A percentile compares a stretch with the other conserved stretches of the same genome.
Conservation (phyloP, 2,113 vertebrate species). For the Eptesicus fuscus region DNA sequence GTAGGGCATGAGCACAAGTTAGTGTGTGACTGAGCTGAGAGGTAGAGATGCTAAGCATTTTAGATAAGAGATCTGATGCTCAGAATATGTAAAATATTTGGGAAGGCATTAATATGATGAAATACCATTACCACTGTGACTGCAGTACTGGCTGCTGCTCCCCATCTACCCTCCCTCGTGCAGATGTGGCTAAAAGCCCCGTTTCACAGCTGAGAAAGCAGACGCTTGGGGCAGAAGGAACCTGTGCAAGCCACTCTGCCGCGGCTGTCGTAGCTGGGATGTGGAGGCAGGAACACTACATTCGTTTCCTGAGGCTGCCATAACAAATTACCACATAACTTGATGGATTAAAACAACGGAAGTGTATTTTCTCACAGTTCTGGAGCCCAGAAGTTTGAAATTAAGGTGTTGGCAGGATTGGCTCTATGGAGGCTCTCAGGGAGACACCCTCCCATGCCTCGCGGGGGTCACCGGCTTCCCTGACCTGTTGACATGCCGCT, state of each 20-base stretch:
- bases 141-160: accelerated
- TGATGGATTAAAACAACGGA: not conserved
- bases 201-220: not conserved
- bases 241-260: accelerated
- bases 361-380: not conserved
- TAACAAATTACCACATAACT: accelerated
- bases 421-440: not conserved
- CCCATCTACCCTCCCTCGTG: accelerated
- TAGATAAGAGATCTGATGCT: not conserved
- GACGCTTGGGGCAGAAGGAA: not conserved
- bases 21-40: not conserved
- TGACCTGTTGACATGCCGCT: accelerated
- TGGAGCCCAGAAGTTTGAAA: not conserved
- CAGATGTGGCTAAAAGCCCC: not conserved
- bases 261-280: accelerated
- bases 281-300: accelerated
- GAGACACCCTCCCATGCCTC: no score
- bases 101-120: no score
- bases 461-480: not conserved
- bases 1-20: not conserved
- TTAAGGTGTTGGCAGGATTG: not conserved
- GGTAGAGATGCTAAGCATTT: not conserved
- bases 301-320: accelerated
- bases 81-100: no score
- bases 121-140: accelerated